These are phyloP conservation scores for Aspidiotus rigidus DNA, from an alignment of 2,888 invertebrate species.

Conservation along the genomic window DNA sequence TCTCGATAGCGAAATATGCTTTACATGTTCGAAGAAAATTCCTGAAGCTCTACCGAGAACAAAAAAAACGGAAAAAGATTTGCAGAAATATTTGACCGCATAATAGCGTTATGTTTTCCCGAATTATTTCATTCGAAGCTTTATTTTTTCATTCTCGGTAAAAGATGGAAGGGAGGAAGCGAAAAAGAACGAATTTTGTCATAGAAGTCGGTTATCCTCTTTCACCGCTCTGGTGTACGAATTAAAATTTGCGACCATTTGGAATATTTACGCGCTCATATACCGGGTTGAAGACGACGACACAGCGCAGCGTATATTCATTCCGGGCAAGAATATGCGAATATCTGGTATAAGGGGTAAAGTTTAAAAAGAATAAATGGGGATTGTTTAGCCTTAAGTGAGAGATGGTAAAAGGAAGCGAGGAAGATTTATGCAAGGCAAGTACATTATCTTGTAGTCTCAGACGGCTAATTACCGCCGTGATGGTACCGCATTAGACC, in stretches of 20 bases:
- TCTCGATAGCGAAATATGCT: too few species aligned
- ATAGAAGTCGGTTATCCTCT: too few species aligned
- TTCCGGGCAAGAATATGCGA: constrained; percentile 28
- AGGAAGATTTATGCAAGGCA: constrained; percentile 47
- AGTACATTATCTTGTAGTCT: constrained; percentile 52
- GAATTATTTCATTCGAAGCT: too few species aligned
- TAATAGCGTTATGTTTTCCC: too few species aligned
- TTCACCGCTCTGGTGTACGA: neutral
- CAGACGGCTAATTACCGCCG: constrained; percentile 48
- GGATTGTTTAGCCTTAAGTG: constrained; percentile 33
- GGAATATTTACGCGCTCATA: constrained; percentile 5
- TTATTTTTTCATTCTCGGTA: too few species aligned
- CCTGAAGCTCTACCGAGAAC: too few species aligned
- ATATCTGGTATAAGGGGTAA: constrained; percentile 30
- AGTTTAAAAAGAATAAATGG: constrained; percentile 34
- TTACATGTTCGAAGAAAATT: too few species aligned
- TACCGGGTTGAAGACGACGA: neutral
- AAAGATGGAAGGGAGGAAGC: too few species aligned
- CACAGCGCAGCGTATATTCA: neutral
- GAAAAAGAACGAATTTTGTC: too few species aligned
- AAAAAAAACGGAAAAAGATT: too few species aligned
- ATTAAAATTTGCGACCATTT: constrained; percentile 27
- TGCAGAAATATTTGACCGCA: too few species aligned
- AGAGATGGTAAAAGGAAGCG: constrained; percentile 30
- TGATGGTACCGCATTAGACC: constrained; percentile 34